phyloP scores from a whole-genome alignment of 2,888 invertebrate genomes.

The Urechis unicinctus region DNA sequence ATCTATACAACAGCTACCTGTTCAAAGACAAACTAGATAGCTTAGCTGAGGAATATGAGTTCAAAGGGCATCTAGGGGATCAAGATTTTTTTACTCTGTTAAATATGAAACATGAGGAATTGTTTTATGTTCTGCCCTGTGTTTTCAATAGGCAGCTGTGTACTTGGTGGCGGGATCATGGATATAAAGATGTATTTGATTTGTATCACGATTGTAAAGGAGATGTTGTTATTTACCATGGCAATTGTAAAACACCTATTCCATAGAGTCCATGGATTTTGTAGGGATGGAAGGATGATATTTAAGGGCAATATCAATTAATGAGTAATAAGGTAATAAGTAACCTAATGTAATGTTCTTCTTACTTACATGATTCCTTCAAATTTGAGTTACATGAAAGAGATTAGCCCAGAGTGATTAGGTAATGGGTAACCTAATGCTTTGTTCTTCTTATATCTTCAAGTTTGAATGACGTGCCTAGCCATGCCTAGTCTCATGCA shows the following conservation, averaged over 20 bases:
- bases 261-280: too few species aligned
- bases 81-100: conserved; percentile 74
- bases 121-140: conserved; percentile 69
- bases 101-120: conserved; percentile 63
- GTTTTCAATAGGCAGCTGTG: conserved; percentile 76
- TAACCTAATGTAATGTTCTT: too few species aligned
- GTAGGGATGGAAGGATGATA: too few species aligned
- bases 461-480: too few species aligned
- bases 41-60: conserved; percentile 48
- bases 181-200: conserved; percentile 67
- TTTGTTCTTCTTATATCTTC: too few species aligned
- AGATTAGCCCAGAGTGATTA: too few species aligned
- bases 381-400: too few species aligned
- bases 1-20: conserved; percentile 57
- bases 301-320: too few species aligned
- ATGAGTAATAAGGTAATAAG: too few species aligned
- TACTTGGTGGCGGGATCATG: conserved; percentile 73
- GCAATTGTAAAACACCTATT: conserved; percentile 47
- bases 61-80: conserved; percentile 65
- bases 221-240: conserved; percentile 43
- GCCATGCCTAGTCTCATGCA: too few species aligned
- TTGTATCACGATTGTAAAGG: conserved; percentile 63
- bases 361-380: too few species aligned
- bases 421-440: too few species aligned
- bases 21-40: conserved; percentile 28